Percentiles rank a stretch among this genome's conserved stretches.
phyloP scores from a whole-genome alignment of 2,888 invertebrate species.

The Leptogaster cylindrica region DNA sequence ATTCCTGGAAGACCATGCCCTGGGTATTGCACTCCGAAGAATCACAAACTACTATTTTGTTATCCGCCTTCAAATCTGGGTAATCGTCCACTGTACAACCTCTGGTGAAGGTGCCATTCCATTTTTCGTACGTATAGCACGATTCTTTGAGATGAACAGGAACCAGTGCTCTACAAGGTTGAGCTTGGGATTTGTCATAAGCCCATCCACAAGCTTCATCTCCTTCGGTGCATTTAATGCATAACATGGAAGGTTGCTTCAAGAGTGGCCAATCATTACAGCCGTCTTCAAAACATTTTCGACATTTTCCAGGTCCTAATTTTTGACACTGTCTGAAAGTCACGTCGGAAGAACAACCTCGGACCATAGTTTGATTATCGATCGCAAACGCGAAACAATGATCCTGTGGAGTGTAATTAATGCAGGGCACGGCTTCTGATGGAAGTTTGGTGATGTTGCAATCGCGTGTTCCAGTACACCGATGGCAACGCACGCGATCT shows the following conservation, averaged over 20 bases:
- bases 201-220: constrained; percentile 43
- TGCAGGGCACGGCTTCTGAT: neutral
- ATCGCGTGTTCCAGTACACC: constrained; percentile 4
- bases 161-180: constrained; percentile 35
- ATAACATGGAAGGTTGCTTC: constrained; percentile 38
- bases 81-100: constrained; percentile 49
- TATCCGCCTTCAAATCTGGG: neutral
- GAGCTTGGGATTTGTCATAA: neutral
- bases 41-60: neutral
- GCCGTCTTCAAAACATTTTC: constrained; percentile 50
- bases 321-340: constrained; percentile 52
- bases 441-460: neutral
- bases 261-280: constrained; percentile 51
- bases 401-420: neutral
- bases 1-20: neutral
- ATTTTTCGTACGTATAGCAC: constrained; percentile 42
- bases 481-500: constrained; percentile 6
- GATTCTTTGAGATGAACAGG: constrained; percentile 45
- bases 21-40: constrained; percentile 37
- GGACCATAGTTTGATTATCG: constrained; percentile 48
- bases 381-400: constrained; percentile 7
- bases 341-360: constrained; percentile 55
- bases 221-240: constrained; percentile 46
- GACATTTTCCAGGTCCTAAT: constrained; percentile 49
- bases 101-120: constrained; percentile 44